A percentile compares a stretch with the other conserved stretches of the same genome.
Conservation (phyloP, 1,140 invertebrate species). For the Marisa cornuarietis region DNA sequence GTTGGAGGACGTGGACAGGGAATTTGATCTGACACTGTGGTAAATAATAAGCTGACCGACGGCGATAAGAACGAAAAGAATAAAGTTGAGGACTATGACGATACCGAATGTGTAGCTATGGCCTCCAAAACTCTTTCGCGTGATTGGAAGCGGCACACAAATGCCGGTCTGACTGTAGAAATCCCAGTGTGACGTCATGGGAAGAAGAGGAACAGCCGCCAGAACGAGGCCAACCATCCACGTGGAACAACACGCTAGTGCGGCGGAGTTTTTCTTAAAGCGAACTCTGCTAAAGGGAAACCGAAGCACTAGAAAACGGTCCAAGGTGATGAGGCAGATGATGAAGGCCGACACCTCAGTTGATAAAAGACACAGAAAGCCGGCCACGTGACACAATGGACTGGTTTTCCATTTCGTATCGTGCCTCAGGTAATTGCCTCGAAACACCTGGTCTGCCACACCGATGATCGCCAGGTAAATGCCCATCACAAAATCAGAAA, state of each 20-base stretch:
- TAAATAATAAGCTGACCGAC: conserved; percentile 35
- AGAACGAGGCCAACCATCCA: conserved; percentile 25
- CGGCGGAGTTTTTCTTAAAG: conserved; percentile 17
- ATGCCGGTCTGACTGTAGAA: conserved; percentile 37
- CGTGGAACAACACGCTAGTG: background rate
- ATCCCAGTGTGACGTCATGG: conserved; percentile 10
- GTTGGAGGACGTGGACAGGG: conserved; percentile 9
- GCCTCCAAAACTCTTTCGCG: conserved; percentile 13
- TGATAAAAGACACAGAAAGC: conserved; percentile 40
- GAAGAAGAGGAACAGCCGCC: conserved; percentile 20
- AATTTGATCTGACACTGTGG: conserved; percentile 8
- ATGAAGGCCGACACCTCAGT: conserved; percentile 44
- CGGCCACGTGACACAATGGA: conserved; percentile 42
- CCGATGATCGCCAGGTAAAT: conserved; percentile 49
- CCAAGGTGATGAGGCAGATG: conserved; percentile 45
- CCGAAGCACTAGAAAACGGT: conserved; percentile 42
- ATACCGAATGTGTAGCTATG: conserved; percentile 33
- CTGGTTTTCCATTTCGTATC: conserved; percentile 37
- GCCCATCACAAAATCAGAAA: conserved; percentile 54
- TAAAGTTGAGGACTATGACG: conserved; percentile 34
- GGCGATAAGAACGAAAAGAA: conserved; percentile 30
- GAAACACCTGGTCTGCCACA: conserved; percentile 36
- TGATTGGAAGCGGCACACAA: conserved; percentile 36
- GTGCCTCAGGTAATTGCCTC: conserved; percentile 40
- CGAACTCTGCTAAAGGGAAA: conserved; percentile 42